Conservation (phyloP, 2,888 invertebrate species). For the Physocephala rufipes region DNA sequence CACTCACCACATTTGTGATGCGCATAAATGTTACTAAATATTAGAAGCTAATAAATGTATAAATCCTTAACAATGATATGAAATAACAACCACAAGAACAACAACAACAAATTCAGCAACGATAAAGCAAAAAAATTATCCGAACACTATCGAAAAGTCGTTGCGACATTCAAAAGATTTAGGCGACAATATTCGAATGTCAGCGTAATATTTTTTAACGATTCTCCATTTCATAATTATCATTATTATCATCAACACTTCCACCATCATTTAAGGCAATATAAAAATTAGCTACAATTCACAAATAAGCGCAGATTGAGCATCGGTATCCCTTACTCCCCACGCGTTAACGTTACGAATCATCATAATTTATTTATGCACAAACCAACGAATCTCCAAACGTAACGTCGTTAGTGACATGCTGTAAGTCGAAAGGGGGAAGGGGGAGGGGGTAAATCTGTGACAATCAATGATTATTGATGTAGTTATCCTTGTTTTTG, state of each 20-base stretch:
- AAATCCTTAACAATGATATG: background rate
- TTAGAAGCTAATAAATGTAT: slow-evolving; percentile 26
- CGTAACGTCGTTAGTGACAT: background rate
- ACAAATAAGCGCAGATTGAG: too few relatives aligned
- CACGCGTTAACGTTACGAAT: background rate
- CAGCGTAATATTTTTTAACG: background rate
- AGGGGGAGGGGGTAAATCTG: background rate
- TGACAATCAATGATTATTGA: too few relatives aligned
- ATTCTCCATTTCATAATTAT: too few relatives aligned
- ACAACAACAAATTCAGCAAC: slow-evolving; percentile 4
- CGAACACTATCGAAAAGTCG: too few relatives aligned
- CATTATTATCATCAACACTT: too few relatives aligned
- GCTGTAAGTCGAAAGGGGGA: background rate
- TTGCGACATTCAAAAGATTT: too few relatives aligned
- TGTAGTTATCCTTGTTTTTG: too few relatives aligned
- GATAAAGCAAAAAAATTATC: background rate
- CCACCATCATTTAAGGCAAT: slow-evolving; percentile 6
- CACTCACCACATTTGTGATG: slow-evolving; percentile 2
- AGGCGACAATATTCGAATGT: too few relatives aligned
- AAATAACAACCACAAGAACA: too few relatives aligned
- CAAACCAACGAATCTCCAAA: too few relatives aligned
- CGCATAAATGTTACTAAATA: slow-evolving; percentile 29
- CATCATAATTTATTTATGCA: background rate
- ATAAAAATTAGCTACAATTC: slow-evolving; percentile 23
- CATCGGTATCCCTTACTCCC: too few relatives aligned